Evolutionary conservation across 1,140 invertebrate genomes (phyloP), one percentile per base, ranked within the genome.

Genomic region (Venustaconcha ellipsiformis): DNA sequence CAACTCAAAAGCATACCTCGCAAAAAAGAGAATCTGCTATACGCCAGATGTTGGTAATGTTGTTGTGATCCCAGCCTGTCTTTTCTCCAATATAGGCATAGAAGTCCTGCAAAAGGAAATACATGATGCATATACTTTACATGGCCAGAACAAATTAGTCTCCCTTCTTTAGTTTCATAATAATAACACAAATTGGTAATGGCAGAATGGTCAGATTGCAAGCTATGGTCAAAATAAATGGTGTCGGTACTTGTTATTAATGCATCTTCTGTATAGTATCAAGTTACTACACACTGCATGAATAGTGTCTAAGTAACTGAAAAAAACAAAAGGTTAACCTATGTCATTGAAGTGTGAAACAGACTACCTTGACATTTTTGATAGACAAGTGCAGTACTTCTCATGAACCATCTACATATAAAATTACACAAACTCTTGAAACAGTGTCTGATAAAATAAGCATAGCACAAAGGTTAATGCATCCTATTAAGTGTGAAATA

Each of bases 11-110:
- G 1, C 15, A 23, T 74, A 84, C 82, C 80, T 83, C 82, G 70
- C 80, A 82, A 30, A 71, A 74, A 12, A 82, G 23, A 14, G 81
- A 72, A 66, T 83, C 83, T 11, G 78, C 67, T 23, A 82, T 59
- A 20, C 48, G 63, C 83, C 82, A 83, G 17, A 82, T 67, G 57
- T 76, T 78, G 4, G 62, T 56, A 48, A 83, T 81, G 60, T 80
- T 83, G 72, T 76, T 60, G n/a, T 77, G 62, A 26, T 68, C 18
- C 67, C 57, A 70, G 4, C 76, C 75, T 1, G 80, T 78, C n/a
- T 70, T 74, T 1, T 82, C 72, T 26, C 70, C 72, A 0, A 84
- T 15, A 69, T 77, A 78, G 15, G 77, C 23, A 69, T 84, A 84
- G 57, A 84, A 81, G 13, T 48, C 58, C 79, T 84, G 76, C 69